Conservation (phyloP, 2,797 vertebrate genomes). For the Tenualosa thibaudeaui region DNA sequence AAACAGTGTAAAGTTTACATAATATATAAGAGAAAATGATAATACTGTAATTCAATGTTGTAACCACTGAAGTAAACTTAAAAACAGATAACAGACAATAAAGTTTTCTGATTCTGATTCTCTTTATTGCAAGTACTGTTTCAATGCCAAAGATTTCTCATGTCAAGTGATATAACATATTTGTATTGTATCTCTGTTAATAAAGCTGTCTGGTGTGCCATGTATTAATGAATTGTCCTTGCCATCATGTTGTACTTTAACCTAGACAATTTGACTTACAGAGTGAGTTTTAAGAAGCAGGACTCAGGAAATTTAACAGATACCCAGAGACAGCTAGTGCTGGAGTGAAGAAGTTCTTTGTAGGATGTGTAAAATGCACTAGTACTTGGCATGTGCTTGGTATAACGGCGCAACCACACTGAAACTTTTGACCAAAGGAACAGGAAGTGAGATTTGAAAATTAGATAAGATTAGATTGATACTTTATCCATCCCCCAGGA, state of each 20-base stretch:
- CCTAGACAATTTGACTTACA: not conserved
- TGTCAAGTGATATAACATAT: not conserved
- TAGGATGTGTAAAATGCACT: not conserved
- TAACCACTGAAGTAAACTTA: no score
- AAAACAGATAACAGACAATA: no score
- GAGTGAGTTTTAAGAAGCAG: no score
- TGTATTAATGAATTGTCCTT: not conserved
- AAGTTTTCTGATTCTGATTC: no score
- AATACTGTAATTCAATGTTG: not conserved
- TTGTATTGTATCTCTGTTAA: not conserved
- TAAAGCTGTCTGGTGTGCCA: not conserved
- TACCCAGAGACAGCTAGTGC: no score
- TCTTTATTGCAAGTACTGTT: no score
- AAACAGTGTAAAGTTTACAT: not conserved
- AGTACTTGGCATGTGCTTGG: not conserved
- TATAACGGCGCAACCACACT: not conserved
- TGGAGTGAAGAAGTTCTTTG: not conserved
- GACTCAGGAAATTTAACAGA: no score
- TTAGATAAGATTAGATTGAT: no score
- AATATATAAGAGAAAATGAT: not conserved
- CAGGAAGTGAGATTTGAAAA: no score
- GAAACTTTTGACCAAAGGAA: not conserved
- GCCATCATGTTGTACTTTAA: not conserved
- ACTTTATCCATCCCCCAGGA: no score
- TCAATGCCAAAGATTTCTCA: not conserved